Evolutionary conservation across 2,797 vertebrate species (phyloP).

Genomic region (Thaleichthys pacificus): DNA sequence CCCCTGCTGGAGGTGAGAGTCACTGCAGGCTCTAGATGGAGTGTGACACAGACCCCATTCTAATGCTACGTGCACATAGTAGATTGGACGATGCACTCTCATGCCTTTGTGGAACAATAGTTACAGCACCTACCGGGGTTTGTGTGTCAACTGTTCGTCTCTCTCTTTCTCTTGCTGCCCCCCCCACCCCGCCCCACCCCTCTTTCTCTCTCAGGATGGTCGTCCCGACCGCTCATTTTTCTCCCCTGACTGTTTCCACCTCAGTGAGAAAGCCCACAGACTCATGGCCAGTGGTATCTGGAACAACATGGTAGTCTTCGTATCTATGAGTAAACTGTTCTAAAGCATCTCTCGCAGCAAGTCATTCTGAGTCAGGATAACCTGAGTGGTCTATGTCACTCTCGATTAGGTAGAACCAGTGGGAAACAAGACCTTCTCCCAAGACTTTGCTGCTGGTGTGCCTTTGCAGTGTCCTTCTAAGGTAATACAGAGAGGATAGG

Average conservation of each 20-base stretch:
- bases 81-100: too few relatives aligned
- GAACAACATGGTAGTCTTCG: slow-evolving; percentile 82
- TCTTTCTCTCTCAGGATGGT: slow-evolving; percentile 72
- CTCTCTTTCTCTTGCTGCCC: neutral
- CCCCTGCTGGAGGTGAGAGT: slow-evolving; percentile 73
- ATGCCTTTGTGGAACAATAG: too few relatives aligned
- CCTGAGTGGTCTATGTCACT: neutral
- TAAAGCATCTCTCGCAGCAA: neutral
- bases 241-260: slow-evolving; percentile 87
- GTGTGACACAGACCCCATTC: neutral
- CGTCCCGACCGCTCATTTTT: slow-evolving; percentile 83
- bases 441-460: slow-evolving; percentile 71
- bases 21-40: neutral
- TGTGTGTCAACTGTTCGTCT: too few relatives aligned
- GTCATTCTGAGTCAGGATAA: neutral
- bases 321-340: slow-evolving; percentile 9
- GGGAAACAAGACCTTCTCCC: slow-evolving; percentile 79
- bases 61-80: too few relatives aligned
- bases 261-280: slow-evolving; percentile 84
- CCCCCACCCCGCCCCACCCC: neutral
- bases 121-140: too few relatives aligned
- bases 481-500: slow-evolving; percentile 67
- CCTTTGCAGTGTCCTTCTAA: slow-evolving; percentile 80
- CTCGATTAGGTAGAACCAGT: slow-evolving; percentile 81
- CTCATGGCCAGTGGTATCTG: slow-evolving; percentile 86